Conservation (phyloP, 2,888 invertebrate species). For the Agonopterix heracliana region DNA sequence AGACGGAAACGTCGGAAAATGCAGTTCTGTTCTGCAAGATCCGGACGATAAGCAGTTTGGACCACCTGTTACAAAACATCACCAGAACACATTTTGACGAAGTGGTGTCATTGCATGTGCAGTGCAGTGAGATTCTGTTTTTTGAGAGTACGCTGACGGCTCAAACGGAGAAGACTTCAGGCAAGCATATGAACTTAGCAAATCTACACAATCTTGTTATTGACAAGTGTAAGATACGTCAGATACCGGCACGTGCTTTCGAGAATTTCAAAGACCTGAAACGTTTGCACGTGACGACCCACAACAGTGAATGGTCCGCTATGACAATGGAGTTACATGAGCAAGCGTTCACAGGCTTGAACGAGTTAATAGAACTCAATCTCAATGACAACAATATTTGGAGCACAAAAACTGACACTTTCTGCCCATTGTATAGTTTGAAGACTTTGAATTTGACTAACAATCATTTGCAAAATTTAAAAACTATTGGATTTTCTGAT, state of each 20-base stretch:
- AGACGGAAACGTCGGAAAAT: conserved; percentile 71
- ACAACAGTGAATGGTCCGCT: conserved; percentile 87
- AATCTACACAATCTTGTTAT: conserved; percentile 82
- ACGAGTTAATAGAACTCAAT: conserved; percentile 80
- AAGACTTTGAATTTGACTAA: conserved; percentile 82
- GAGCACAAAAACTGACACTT: conserved; percentile 82
- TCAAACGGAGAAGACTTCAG: conserved; percentile 51
- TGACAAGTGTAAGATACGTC: conserved; percentile 86
- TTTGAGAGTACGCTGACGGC: conserved; percentile 82
- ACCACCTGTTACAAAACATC: conserved; percentile 81
- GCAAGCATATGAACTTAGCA: conserved; percentile 77
- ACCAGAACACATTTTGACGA: conserved; percentile 80
- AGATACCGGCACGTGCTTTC: conserved; percentile 82
- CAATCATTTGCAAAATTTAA: conserved; percentile 87
- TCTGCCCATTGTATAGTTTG: conserved; percentile 83
- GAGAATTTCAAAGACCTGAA: conserved; percentile 80
- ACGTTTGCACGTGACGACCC: conserved; percentile 81
- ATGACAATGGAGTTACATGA: conserved; percentile 84
- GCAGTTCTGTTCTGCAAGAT: conserved; percentile 81
- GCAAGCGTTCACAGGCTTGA: conserved; percentile 81
- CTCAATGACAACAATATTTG: conserved; percentile 86
- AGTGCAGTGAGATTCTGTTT: conserved; percentile 85
- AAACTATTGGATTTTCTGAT: conserved; percentile 84
- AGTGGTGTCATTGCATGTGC: conserved; percentile 79
- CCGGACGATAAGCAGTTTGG: conserved; percentile 82